Conservation (phyloP, 2,113 vertebrate genomes). For the Cepphus grylle region DNA sequence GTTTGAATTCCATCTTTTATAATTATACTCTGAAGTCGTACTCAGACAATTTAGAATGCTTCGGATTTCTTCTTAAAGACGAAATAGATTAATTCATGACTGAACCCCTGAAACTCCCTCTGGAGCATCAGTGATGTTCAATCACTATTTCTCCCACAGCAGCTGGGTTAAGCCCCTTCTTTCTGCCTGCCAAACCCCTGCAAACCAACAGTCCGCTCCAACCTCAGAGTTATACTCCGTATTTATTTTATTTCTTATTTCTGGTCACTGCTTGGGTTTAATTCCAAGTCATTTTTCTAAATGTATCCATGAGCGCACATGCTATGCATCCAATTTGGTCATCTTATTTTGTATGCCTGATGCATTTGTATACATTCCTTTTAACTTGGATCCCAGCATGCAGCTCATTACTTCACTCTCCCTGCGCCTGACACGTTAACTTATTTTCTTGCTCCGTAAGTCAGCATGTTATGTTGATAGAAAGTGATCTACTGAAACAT, state of each 20-base stretch:
- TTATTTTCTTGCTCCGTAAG: not conserved
- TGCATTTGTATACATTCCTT: not conserved
- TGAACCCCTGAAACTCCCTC: not conserved
- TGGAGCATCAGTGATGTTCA: not conserved
- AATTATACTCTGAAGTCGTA: not conserved
- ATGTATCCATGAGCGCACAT: not conserved
- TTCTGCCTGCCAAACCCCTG: conserved; percentile 8
- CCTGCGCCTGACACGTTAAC: not conserved
- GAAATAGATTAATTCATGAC: not conserved
- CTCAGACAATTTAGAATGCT: not conserved
- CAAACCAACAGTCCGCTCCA: not conserved
- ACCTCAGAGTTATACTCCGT: not conserved
- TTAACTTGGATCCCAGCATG: not conserved
- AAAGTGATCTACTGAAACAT: not conserved
- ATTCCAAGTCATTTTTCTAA: conserved; percentile 58
- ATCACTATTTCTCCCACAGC: not conserved
- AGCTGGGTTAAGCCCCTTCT: not conserved
- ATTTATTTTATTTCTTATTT: conserved; percentile 62
- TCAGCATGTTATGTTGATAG: not conserved
- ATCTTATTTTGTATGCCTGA: conserved; percentile 7
- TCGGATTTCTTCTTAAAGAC: not conserved
- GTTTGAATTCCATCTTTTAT: not conserved
- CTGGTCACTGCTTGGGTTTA: conserved; percentile 37
- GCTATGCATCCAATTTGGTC: not conserved
- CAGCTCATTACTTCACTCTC: not conserved